Base-by-base conservation (phyloP, 2,113 vertebrate genomes). In the Archilochus colubris region DNA sequence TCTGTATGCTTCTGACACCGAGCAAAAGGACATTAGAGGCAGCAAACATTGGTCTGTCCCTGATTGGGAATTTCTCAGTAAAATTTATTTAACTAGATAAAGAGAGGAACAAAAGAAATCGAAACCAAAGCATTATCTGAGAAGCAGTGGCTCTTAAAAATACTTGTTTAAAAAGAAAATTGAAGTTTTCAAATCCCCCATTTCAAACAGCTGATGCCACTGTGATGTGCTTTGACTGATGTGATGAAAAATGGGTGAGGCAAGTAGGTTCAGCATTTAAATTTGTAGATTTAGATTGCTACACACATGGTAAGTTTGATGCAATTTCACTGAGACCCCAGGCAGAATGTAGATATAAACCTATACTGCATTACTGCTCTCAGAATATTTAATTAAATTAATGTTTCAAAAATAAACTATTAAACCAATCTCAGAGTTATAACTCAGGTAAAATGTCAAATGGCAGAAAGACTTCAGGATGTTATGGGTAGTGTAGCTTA, bases 361-460 rank as follows among this genome's bases (percentile, higher is more conserved):
- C 78, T 74, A 85, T 46, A 27, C 74, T 89, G 36, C 62, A 75
- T 76, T 89, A 68, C 50, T 87, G 67, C 70, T 66, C 67, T 0
- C 24, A 68, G 89, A 58, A 79, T 88, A 90, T 89, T 85, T 94
- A 87, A 95, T 96, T 95, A 87, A 93, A 93, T 96, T 89, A 89
- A 22, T 55, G 46, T 73, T 93, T 91, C 84, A 80, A 86, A 91
- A 95, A 92, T 93, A 89, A 93, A 92, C 93, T 76, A 73, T 91
- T 91, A 89, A 86, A 79, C 70, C 51, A 76, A 85, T 92, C 58
- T 84, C 51, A 53, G 61, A 63, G 89, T 91, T 83, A 87, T 59
- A 84, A 86, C 59, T 94, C 64, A 82, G 74, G 74, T 87, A 82
- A 88, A 82, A 89, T 68, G 66, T 53, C 77, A 75, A 72, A 76